Evolutionary conservation across 2,888 invertebrate species (phyloP), one percentile per base, ranked within the genome.

Genomic region (Chloroclysta siterata): DNA sequence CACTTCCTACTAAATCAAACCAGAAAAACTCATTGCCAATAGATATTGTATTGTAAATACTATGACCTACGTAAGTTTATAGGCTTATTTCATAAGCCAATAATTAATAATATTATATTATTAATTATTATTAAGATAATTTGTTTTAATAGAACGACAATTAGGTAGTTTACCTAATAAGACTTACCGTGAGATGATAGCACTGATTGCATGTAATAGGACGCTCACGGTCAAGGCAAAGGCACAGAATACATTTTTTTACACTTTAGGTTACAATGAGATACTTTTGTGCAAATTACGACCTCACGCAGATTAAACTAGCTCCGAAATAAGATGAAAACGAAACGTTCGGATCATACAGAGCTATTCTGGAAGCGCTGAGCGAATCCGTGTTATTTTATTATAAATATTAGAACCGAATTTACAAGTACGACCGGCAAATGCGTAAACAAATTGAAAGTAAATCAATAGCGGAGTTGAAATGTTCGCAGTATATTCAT

Each of bases 401-500:
- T 80, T 78, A 75, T 78, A 83, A 82, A 83, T 82, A 81, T 80
- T 78, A 81, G 73, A 82, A 78, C 73, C 74, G 78, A 81, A 80
- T 82, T 83, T 81, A 79, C 80, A 81, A 85, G 87, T 80, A 85
- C 89, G 88, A 86, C 87, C 85, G 88, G 71, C 77, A 79, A 75
- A 77, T 77, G 73, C 82, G 85, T 87, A 87, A 88, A 90, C 83
- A 85, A 78, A 79, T 82, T 77, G 77, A 81, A 84, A 86, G 87
- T 90, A 90, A 90, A 90, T 89, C 88, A 88, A 87, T 87, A 78
- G 70, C 79, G 77, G 72, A 80, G 77, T 79, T 74, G 77, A 77
- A 79, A 73, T 73, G 69, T 72, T 79, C 60, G 50, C 42, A 71
- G 72, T 75, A 73, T 80, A 84, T 87, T 86, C 80, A 79, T 76